Base-by-base conservation (phyloP, 1,140 invertebrate species). In the Pseudoatta argentina region DNA sequence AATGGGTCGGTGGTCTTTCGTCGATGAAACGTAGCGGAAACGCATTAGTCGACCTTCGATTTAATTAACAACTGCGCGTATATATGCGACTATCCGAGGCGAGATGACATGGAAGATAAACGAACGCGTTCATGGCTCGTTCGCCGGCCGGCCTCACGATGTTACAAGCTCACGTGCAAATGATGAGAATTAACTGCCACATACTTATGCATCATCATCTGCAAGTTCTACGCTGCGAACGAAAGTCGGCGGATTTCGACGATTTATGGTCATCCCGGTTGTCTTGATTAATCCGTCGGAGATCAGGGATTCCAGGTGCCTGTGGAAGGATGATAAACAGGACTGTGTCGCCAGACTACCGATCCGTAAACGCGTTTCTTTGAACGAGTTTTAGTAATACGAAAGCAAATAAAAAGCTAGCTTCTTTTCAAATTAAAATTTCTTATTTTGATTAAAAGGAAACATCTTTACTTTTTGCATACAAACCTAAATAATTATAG, bases 321-420 rank as follows among this genome's bases (percentile, higher is more conserved):
- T 72, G 79, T 57, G 63, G 55, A 67, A 57, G 39, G 63, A 86
- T 82, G 89, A 90, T 88, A 90, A 90, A 90, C 87, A 90, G 87
- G 76, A 66, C 66, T 24, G 55, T 4, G 24, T 79, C 82, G 53
- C 18, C 12, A 18, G 27, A 53, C 51, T 55, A 14, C 61, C 53
- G 76, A 39, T 61, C 67, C 48, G 39, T 48, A 34, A 57, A 73
- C 30, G 61, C 18, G 57, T 34, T 77, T 76, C 30, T 21, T 66
- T 44, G 18, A 27, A 82, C 14, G n/a, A 53, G 2, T n/a, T 73
- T 79, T 75, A 48, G 14, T 18, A 21, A 30, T 14, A 8, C 48
- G 27, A 53, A 27, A 51, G 44, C 27, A 53, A n/a, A 14, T 67
- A 55, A 69, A 67, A 24, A 21, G n/a, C 63, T n/a, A 27, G 14